A percentile compares a stretch with the other conserved stretches of the same genome.
phyloP scores from a whole-genome alignment of 2,797 vertebrate species.

The Molossus molossus region DNA sequence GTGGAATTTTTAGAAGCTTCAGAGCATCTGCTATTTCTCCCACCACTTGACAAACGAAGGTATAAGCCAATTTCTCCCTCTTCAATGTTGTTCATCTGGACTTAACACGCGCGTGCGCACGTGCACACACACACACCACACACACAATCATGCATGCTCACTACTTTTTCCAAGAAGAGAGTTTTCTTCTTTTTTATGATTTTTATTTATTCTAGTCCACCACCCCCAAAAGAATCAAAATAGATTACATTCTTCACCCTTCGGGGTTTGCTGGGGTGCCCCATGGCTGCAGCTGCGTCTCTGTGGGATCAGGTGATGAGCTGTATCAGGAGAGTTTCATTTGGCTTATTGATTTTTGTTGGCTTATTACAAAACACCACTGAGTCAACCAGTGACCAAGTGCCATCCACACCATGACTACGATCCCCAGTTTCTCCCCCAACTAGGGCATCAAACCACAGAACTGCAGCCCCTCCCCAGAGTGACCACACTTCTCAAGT shows the following conservation, averaged over 20 bases:
- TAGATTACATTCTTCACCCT: background rate
- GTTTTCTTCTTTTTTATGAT: background rate
- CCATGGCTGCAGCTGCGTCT: background rate
- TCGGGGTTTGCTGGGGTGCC: background rate
- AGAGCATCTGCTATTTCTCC: background rate
- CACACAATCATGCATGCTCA: background rate
- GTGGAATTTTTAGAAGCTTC: background rate
- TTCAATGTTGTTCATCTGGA: background rate
- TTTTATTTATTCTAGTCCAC: slow-evolving; percentile 7
- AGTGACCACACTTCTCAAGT: background rate
- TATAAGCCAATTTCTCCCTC: background rate
- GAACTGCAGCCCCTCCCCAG: too few relatives aligned
- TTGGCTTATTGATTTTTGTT: background rate
- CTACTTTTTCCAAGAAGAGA: background rate
- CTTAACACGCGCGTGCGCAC: background rate
- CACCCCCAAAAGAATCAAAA: too few relatives aligned
- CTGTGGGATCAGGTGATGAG: too few relatives aligned
- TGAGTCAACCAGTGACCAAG: background rate
- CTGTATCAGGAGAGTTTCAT: background rate
- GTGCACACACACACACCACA: background rate
- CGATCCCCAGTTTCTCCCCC: background rate
- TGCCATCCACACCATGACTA: accelerated
- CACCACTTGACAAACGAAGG: background rate
- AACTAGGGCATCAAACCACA: background rate
- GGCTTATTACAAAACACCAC: background rate